These are phyloP conservation scores for Cynocephalus volans DNA, from an alignment of 2,113 vertebrate species.

Conservation along the genomic window DNA sequence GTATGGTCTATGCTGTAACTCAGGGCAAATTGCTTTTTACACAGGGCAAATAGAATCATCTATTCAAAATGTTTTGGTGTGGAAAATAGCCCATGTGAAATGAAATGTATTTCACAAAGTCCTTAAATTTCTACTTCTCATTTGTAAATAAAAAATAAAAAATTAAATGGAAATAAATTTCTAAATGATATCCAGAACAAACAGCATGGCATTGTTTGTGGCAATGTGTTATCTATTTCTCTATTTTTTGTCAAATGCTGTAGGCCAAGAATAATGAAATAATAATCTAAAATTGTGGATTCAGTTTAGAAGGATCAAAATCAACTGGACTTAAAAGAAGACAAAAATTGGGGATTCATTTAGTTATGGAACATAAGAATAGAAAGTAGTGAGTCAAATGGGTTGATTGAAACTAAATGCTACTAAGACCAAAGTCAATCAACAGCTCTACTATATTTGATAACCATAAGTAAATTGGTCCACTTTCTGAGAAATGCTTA, in stretches of 20 bases:
- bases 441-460: not conserved
- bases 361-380: not conserved
- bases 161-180: not conserved
- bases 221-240: not conserved
- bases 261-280: not conserved
- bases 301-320: not conserved
- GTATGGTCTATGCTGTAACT: not conserved
- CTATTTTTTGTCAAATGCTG: not conserved
- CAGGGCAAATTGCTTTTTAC: not conserved
- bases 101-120: not conserved
- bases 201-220: not conserved
- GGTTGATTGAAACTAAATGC: not conserved
- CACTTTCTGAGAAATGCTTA: constrained; percentile 15
- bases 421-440: not conserved
- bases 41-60: not conserved
- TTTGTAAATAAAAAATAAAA: not conserved
- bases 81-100: not conserved
- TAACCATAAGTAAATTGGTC: not conserved
- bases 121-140: not conserved
- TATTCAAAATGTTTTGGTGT: not conserved
- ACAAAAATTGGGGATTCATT: not conserved
- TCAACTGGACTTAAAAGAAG: not conserved
- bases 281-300: not conserved
- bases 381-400: not conserved
- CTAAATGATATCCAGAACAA: constrained; percentile 6